Base-by-base conservation (phyloP, 2,888 invertebrate species). In the Micoletzkya japonica region DNA sequence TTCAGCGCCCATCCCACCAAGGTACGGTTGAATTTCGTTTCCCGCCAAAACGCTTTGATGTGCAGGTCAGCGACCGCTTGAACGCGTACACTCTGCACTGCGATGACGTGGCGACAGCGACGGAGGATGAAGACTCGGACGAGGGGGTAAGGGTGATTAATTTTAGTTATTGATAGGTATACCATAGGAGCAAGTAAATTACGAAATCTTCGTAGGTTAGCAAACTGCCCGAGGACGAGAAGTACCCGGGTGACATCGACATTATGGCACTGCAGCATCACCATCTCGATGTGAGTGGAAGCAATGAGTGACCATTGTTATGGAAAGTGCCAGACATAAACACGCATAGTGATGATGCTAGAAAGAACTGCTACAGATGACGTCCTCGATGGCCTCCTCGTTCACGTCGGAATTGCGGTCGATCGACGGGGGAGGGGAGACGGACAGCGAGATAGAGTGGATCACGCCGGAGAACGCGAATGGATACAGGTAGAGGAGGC, bases 381-480 rank as follows among this genome's bases (percentile, higher is more conserved):
- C 80, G 68, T 77, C 78, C 2, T 83, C 82, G 6, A 84, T 82
- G 81, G 79, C 81, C 4, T 83, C 84, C 3, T 84, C 82, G 20
- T 78, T 81, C 69, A 81, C 83, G 0, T 83, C 83, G 7, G 84
- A 85, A 73, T 72, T 84, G 17, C 81, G 78, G 52, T 83, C 82
- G 2, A 76, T 85, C 17, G 83, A 81, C 60, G 76, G 79, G 34
- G 82, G 76, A 39, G 81, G 80, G 1, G 84, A 84, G 71, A 81
- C 84, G 24, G 84, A 84, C 70, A 79, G 81, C 7, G 84, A 84
- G 71, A 72, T 82, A 30, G 84, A 85, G 70, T 85, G 84, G 84
- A 77, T 79, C 24, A 76, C 79, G 17, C 79, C 81, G 1, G 77
- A 79, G 37, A 77, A 74, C 26, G 76, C 75, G 2, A 72, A 71